phyloP scores from a whole-genome alignment of 2,888 invertebrate species.

The Cerastis leucographa region DNA sequence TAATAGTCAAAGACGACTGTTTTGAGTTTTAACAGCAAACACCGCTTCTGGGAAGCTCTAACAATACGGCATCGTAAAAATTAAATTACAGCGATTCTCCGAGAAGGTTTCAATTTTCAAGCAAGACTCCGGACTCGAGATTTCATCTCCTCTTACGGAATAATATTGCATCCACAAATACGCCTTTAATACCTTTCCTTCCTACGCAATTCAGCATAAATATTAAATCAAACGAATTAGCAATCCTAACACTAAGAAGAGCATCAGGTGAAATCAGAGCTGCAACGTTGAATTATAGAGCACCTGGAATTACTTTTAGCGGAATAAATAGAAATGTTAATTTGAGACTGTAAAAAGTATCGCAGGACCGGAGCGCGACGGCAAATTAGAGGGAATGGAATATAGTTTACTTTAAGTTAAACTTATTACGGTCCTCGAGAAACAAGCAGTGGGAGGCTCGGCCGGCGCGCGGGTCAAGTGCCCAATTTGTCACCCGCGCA shows the following conservation, averaged over 20 bases:
- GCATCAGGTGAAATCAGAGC: slow-evolving; percentile 45
- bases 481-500: slow-evolving; percentile 90
- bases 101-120: slow-evolving; percentile 85
- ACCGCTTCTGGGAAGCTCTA: slow-evolving; percentile 79
- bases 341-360: slow-evolving; percentile 83
- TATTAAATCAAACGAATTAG: slow-evolving; percentile 51
- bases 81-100: slow-evolving; percentile 86
- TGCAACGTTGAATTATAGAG: slow-evolving; percentile 54
- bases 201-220: slow-evolving; percentile 36
- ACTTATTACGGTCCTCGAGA: slow-evolving; percentile 90
- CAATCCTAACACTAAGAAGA: slow-evolving; percentile 44
- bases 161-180: slow-evolving; percentile 78
- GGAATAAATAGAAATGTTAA: slow-evolving; percentile 77
- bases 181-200: slow-evolving; percentile 46
- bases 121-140: slow-evolving; percentile 78
- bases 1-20: slow-evolving; percentile 71
- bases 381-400: slow-evolving; percentile 90
- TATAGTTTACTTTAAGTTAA: slow-evolving; percentile 91
- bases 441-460: slow-evolving; percentile 88
- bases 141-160: slow-evolving; percentile 78
- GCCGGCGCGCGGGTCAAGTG: slow-evolving; percentile 89
- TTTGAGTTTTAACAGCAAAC: slow-evolving; percentile 81
- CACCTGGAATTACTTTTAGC: slow-evolving; percentile 64
- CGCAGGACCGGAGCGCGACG: slow-evolving; percentile 77
- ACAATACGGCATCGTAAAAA: slow-evolving; percentile 86